These are phyloP conservation scores for Actinernus sp. DNA, from an alignment of 92 coral and sea anemone genomes.

Conservation along the genomic window DNA sequence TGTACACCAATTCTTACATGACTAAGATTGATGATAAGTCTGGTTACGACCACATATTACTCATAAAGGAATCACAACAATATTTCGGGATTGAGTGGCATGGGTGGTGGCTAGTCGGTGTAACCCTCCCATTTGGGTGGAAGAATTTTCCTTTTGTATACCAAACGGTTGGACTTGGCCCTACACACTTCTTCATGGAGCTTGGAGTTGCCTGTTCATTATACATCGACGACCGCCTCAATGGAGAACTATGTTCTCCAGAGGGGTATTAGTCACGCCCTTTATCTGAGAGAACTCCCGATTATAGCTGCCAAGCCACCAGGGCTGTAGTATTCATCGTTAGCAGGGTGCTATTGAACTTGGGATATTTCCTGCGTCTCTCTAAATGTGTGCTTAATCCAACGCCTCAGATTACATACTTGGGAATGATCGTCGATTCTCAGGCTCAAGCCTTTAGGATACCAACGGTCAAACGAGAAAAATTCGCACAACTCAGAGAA, in stretches of 20 bases:
- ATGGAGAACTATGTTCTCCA: slow-evolving; percentile 3
- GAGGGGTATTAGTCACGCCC: slow-evolving; percentile 35
- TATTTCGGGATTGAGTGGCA: slow-evolving; percentile 43
- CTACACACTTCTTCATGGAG: neutral
- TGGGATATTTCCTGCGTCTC: slow-evolving; percentile 54
- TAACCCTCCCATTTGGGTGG: slow-evolving; percentile 55
- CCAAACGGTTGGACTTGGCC: slow-evolving; percentile 33
- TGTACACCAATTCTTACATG: slow-evolving; percentile 8
- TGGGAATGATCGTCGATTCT: slow-evolving; percentile 49
- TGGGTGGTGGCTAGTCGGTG: slow-evolving; percentile 41
- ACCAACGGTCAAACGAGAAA: slow-evolving; percentile 32
- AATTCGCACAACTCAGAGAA: slow-evolving; percentile 49
- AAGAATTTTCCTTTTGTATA: slow-evolving; percentile 36
- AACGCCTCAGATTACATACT: slow-evolving; percentile 7
- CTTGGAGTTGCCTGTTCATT: slow-evolving; percentile 18
- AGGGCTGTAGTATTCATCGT: slow-evolving; percentile 29
- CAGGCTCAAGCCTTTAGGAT: slow-evolving; percentile 36
- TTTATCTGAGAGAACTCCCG: neutral
- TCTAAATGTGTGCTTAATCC: slow-evolving; percentile 43
- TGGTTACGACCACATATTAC: slow-evolving; percentile 24
- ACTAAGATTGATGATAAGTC: slow-evolving; percentile 34
- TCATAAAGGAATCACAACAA: slow-evolving; percentile 1
- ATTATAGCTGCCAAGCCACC: slow-evolving; percentile 46
- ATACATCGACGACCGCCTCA: slow-evolving; percentile 34
- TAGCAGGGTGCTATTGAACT: slow-evolving; percentile 4